A percentile compares a stretch with the other conserved stretches of the same genome.
These are phyloP conservation scores for Ferrisia virgata DNA, from an alignment of 2,888 invertebrate genomes.

Conservation along the genomic window DNA sequence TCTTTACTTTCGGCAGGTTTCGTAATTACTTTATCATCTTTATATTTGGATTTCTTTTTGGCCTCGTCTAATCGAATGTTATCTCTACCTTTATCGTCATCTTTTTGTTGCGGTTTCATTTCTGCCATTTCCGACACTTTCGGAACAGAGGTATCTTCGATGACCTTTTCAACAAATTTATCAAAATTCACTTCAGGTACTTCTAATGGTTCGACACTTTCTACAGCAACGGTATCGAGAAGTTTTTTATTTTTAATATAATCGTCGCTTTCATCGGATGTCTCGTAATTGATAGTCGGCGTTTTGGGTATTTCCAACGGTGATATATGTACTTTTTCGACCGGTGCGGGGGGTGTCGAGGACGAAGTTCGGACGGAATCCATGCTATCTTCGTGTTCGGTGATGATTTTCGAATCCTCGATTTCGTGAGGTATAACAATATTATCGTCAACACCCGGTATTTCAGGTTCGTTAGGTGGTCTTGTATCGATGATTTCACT, in stretches of 20 bases:
- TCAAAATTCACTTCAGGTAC: neutral
- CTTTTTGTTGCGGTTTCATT: neutral
- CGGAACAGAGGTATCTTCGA: neutral
- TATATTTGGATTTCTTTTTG: slow-evolving; percentile 48
- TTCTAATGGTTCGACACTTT: neutral
- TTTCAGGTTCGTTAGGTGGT: neutral
- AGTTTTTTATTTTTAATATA: neutral
- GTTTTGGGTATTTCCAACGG: slow-evolving; percentile 49
- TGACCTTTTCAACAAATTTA: neutral
- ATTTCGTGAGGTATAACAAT: no score
- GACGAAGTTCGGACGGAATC: neutral
- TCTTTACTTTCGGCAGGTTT: slow-evolving; percentile 50
- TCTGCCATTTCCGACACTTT: neutral
- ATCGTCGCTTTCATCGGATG: slow-evolving; percentile 41
- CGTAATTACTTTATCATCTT: slow-evolving; percentile 52
- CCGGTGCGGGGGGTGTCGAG: neutral
- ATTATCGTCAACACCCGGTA: neutral
- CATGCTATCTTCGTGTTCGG: slow-evolving; percentile 1
- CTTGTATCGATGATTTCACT: slow-evolving; percentile 51
- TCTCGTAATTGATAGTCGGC: slow-evolving; percentile 49
- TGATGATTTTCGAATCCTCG: neutral
- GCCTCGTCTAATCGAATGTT: slow-evolving; percentile 54
- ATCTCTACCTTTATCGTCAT: slow-evolving; percentile 50
- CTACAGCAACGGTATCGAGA: neutral
- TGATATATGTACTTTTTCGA: neutral